Evolutionary conservation across 2,888 invertebrate species (phyloP).

Genomic region (Endotricha flammealis): DNA sequence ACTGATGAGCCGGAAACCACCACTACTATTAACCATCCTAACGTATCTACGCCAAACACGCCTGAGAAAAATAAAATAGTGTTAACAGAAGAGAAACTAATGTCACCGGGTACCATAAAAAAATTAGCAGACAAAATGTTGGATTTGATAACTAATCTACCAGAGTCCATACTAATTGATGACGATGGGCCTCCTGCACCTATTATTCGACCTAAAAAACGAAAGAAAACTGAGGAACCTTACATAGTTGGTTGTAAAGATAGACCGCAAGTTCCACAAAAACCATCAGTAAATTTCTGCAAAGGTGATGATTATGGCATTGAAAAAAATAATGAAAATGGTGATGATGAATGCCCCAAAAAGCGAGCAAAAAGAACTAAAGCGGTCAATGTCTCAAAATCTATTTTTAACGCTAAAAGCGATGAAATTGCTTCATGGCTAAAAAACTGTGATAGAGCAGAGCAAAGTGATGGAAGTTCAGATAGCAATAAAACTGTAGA

Average conservation of each 20-base stretch:
- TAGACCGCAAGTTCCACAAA: conserved; percentile 21
- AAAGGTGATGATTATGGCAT: conserved; percentile 32
- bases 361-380: conserved; percentile 20
- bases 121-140: conserved; percentile 21
- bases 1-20: conserved; percentile 17
- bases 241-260: conserved; percentile 38
- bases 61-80: neutral
- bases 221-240: conserved; percentile 27
- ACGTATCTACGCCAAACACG: neutral
- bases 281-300: conserved; percentile 23
- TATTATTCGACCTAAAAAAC: conserved; percentile 29
- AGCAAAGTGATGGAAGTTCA: conserved; percentile 24
- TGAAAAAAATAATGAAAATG: conserved; percentile 18
- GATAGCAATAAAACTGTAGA: conserved; percentile 29
- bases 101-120: conserved; percentile 20
- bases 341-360: conserved; percentile 16
- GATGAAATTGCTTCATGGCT: conserved; percentile 27
- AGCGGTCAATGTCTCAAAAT: conserved; percentile 27
- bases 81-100: conserved; percentile 11
- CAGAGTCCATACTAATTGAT: conserved; percentile 12
- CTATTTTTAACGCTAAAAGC: conserved; percentile 34
- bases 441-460: conserved; percentile 16
- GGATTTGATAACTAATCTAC: conserved; percentile 19
- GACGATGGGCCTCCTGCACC: conserved; percentile 20
- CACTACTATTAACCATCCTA: neutral